These are phyloP conservation scores for Ursus arctos DNA, from an alignment of 2,113 vertebrate species.

Conservation along the genomic window DNA sequence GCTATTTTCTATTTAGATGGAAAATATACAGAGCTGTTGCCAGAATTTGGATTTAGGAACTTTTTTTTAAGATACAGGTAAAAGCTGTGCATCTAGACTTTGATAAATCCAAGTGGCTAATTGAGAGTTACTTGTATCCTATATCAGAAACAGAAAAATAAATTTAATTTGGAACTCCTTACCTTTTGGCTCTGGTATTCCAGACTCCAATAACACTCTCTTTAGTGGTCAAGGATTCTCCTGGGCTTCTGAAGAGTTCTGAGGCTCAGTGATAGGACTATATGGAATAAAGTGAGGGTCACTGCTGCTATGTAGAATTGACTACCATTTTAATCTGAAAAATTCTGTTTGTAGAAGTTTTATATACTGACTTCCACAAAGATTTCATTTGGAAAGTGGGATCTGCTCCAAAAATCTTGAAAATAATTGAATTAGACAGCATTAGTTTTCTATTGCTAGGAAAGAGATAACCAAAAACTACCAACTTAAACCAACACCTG, in stretches of 20 bases:
- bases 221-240: background rate
- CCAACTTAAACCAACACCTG: background rate
- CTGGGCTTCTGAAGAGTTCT: background rate
- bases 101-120: background rate
- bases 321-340: background rate
- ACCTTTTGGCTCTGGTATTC: background rate
- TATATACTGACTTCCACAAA: background rate
- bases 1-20: constrained; percentile 20
- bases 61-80: background rate
- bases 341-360: background rate
- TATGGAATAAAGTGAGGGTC: background rate
- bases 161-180: background rate
- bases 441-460: background rate
- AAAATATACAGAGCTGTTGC: background rate
- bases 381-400: background rate
- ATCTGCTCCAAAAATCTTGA: background rate
- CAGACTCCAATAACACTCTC: background rate
- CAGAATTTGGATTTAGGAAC: background rate
- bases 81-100: background rate
- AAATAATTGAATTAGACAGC: background rate
- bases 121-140: background rate
- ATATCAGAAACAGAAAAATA: background rate
- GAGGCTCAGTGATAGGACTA: background rate
- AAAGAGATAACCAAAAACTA: background rate
- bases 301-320: background rate